Percentiles rank a stretch among this genome's conserved stretches.
Conservation (phyloP, 2,888 invertebrate genomes). For the Caenorhabditis plicata region DNA sequence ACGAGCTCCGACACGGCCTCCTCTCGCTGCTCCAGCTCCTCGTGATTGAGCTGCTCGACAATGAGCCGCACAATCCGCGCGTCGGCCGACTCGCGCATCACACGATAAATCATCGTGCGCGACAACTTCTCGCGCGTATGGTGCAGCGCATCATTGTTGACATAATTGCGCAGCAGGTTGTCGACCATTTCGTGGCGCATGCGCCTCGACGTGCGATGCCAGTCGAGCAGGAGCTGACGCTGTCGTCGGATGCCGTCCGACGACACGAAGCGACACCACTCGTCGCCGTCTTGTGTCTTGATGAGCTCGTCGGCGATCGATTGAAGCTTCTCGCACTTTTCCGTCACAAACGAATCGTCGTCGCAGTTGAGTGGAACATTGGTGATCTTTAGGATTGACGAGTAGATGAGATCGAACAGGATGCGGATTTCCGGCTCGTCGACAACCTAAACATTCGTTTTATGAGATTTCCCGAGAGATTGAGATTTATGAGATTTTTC, state of each 20-base stretch:
- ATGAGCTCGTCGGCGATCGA: background rate
- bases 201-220: background rate
- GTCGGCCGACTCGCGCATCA: slow-evolving; percentile 19
- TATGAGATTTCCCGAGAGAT: too few species aligned
- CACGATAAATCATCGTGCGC: slow-evolving; percentile 19
- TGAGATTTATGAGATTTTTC: too few species aligned
- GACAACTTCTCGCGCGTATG: slow-evolving; percentile 29
- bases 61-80: slow-evolving; percentile 16
- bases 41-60: slow-evolving; percentile 20
- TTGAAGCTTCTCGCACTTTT: background rate
- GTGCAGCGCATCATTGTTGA: slow-evolving; percentile 12
- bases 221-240: background rate
- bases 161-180: slow-evolving; percentile 1
- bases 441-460: too few species aligned
- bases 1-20: slow-evolving; percentile 28
- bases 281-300: background rate
- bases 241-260: background rate
- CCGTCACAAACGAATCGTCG: background rate
- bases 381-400: background rate
- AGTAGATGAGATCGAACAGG: background rate
- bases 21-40: slow-evolving; percentile 21
- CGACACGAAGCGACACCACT: background rate
- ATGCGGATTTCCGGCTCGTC: slow-evolving; percentile 1
- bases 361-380: background rate
- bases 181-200: slow-evolving; percentile 4